Conservation (phyloP, 1,140 invertebrate genomes). For the Drosophila athabasca region DNA sequence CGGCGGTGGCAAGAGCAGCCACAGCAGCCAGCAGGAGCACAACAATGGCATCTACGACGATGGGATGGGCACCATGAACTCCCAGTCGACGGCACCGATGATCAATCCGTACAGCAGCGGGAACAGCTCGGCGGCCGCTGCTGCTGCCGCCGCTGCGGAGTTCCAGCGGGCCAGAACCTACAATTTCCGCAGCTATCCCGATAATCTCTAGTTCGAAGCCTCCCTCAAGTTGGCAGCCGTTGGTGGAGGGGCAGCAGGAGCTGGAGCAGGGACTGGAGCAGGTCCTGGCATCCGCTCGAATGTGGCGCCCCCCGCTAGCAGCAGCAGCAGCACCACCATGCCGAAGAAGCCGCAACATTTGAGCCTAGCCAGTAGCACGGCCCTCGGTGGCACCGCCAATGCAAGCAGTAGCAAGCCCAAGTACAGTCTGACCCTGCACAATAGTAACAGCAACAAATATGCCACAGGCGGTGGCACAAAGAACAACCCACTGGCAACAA, state of each 20-base stretch:
- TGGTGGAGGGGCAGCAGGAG: conserved; percentile 23
- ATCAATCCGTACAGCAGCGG: conserved; percentile 76
- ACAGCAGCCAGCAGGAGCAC: conserved; percentile 58
- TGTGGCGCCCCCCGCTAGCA: conserved; percentile 1
- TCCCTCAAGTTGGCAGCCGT: conserved; percentile 69
- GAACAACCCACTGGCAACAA: conserved; percentile 23
- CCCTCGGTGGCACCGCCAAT: not conserved
- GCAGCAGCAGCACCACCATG: conserved; percentile 48
- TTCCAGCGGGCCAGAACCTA: conserved; percentile 82
- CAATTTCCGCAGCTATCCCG: conserved; percentile 82
- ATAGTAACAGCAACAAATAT: conserved; percentile 53
- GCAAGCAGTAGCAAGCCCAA: conserved; percentile 33
- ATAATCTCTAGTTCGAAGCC: conserved; percentile 83
- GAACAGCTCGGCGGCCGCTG: conserved; percentile 48
- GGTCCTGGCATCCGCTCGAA: conserved; percentile 12
- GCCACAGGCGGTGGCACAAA: conserved; percentile 32
- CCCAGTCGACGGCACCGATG: conserved; percentile 79
- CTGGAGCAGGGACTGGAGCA: conserved; percentile 10
- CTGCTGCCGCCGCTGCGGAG: conserved; percentile 65
- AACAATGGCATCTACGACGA: conserved; percentile 74
- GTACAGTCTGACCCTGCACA: conserved; percentile 51
- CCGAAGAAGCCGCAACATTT: conserved; percentile 74
- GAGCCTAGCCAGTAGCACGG: conserved; percentile 45
- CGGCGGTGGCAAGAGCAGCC: conserved; percentile 76
- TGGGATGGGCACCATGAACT: conserved; percentile 81